Evolutionary conservation across 2,113 vertebrate genomes (phyloP), one percentile per base, ranked within the genome.

Genomic region (Anolis sagrei): DNA sequence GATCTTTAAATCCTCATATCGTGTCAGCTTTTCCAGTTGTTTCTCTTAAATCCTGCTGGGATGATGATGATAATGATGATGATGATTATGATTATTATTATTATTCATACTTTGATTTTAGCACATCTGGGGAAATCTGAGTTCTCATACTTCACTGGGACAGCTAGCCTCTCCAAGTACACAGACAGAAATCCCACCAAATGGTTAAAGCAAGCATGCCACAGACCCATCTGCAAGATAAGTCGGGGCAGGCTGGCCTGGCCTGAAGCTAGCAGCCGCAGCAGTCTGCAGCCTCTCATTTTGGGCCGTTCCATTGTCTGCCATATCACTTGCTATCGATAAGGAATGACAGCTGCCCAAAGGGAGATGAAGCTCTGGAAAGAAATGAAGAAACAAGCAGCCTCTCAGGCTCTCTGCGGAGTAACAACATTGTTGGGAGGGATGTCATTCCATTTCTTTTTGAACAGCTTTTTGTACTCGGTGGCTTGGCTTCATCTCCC

Each of bases 271-370:
- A 49, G 77, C 64, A 29, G 27, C 64, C 10, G 9, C 36, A 51
- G 54, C n/a, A 27, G 39, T 48, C 29, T 64, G 70, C 69, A 74
- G 21, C 25, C 1, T 16, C 61, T 73, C 27, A 49, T 39, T 48
- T 77, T 64, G 19, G 39, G 69, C 72, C 23, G 5, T 74, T 64
- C 77, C 77, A 75, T 81, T 86, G 84, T 80, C 69, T 64, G 58
- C 54, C 54, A 49, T 75, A 80, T 86, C 84, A 74, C 7, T 64
- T 48, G 77, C 39, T 54, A 80, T 80, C 72, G 69, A 86, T 86
- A 86, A 80, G 77, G 61, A 86, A 75, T 86, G 84, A 86, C 84
- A 86, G 77, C 21, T 51, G 44, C 69, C 77, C 69, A 44, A 61
- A 62, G 84, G 84, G 77, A 66, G 72, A 51, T 21, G 70, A 27